A percentile compares a stretch with the other conserved stretches of the same genome.
phyloP scores from a whole-genome alignment of 2,797 vertebrate genomes.

The Botia almorhae region DNA sequence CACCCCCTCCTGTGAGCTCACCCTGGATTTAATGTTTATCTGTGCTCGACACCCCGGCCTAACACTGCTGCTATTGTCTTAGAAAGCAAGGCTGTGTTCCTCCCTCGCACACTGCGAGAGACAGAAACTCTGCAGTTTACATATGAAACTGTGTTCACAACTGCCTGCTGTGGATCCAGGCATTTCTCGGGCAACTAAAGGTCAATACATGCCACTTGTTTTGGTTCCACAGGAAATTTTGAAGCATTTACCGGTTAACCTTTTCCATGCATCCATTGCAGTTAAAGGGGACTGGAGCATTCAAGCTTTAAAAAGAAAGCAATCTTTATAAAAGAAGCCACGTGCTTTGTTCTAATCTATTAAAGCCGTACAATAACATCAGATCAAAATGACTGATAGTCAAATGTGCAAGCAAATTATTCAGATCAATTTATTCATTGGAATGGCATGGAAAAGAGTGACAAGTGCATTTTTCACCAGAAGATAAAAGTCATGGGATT shows the following conservation, averaged over 20 bases:
- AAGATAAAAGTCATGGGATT: too few species aligned
- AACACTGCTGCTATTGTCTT: constrained; percentile 48
- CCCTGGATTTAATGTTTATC: constrained; percentile 47
- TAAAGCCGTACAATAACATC: background rate
- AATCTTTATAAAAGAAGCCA: background rate
- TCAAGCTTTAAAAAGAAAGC: too few species aligned
- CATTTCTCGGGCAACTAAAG: background rate
- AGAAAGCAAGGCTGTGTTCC: constrained; percentile 27
- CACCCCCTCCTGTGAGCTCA: constrained; percentile 37
- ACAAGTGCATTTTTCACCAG: background rate
- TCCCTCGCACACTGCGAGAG: constrained; percentile 28
- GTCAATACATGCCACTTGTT: background rate
- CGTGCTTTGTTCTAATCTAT: too few species aligned
- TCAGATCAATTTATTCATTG: too few species aligned
- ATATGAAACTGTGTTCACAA: constrained; percentile 29
- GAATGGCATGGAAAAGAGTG: background rate
- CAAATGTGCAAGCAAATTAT: too few species aligned
- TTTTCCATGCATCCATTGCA: background rate
- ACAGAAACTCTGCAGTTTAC: constrained; percentile 27
- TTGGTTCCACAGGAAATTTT: background rate
- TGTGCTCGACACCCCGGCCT: constrained; percentile 32
- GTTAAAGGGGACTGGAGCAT: too few species aligned
- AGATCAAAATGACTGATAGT: background rate
- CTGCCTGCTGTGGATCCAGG: constrained; percentile 28
- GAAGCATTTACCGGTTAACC: background rate